Evolutionary conservation across 2,888 invertebrate genomes (phyloP).

Genomic region (Agapetus fuscipes): DNA sequence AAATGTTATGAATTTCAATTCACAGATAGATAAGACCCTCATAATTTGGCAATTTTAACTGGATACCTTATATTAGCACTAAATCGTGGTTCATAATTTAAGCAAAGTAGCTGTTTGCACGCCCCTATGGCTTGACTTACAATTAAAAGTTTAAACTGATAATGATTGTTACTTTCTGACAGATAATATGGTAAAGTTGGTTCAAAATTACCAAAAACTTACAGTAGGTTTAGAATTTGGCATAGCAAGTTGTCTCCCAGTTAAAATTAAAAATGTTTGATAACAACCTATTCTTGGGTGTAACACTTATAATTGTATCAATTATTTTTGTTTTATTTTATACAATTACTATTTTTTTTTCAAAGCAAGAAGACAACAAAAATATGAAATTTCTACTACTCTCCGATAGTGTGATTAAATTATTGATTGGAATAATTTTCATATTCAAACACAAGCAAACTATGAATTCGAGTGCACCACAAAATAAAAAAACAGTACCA

Average conservation of each 20-base stretch:
- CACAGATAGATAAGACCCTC: too few relatives aligned
- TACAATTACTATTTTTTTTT: neutral
- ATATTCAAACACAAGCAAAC: constrained; percentile 2
- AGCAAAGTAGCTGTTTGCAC: too few relatives aligned
- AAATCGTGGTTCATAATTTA: neutral
- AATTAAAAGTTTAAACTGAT: too few relatives aligned
- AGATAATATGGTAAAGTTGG: too few relatives aligned
- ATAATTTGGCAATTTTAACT: constrained; percentile 4
- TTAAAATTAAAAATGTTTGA: too few relatives aligned
- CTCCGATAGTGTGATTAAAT: constrained; percentile 3
- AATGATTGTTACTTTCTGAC: too few relatives aligned
- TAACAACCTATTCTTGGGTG: constrained; percentile 8
- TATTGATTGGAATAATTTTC: constrained; percentile 3
- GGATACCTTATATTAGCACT: neutral
- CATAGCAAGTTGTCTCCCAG: neutral
- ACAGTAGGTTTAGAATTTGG: too few relatives aligned
- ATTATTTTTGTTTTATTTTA: constrained; percentile 1
- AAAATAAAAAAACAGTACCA: too few relatives aligned
- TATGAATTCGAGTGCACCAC: too few relatives aligned
- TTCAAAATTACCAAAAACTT: too few relatives aligned
- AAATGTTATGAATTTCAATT: too few relatives aligned
- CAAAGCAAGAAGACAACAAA: constrained; percentile 1
- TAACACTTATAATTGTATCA: neutral
- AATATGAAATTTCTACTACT: constrained; percentile 1
- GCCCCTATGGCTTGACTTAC: too few relatives aligned